Evolutionary conservation across 64 coral and sea anemone species (phyloP), one percentile per base, ranked within the genome.

Genomic region (Pocillopora verrucosa): DNA sequence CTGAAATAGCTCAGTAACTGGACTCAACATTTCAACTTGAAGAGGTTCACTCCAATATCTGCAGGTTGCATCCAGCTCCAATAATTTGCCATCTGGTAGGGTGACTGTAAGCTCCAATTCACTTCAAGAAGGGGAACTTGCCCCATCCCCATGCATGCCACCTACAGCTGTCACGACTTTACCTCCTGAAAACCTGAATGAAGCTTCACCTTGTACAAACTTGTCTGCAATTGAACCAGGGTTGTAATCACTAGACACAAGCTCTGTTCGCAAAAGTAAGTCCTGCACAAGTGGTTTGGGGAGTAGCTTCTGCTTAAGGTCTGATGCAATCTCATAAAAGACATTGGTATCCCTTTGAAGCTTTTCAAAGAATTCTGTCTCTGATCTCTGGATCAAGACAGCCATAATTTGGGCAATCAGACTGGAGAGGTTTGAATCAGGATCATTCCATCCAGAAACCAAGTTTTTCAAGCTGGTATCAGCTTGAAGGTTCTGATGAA

Each of bases 1-100:
- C 72, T 87, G 88, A 25, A 94, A 34, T 60, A 87, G 76, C 76
- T 51, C 62, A 63, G 93, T 94, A 25, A 90, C 65, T 64, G 88
- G 93, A 16, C 70, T 72, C 16, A 92, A 62, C 11, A 58, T 35
- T 11, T 92, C 62, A 73, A 87, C 34, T 10, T 20, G 1, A 22
- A 15, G 80, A 34, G 30, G 20, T 83, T 64, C 13, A 9, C 34
- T 5, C 19, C 24, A 61, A 11, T 1, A 17, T 0, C 65, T n/a
- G 24, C 77, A 79, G 17, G 59, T 61, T 6, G 73, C 61, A 2
- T 34, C 38, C 14, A 94, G 14, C 68, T 89, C 51, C 16, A 94
- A 11, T 14, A 74, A 35, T 13, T 38, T 63, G 30, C 56, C 65
- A 86, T 65, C 63, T 75, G 92, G 92, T 56, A 94, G 56, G 2